Evolutionary conservation across 2,113 vertebrate species (phyloP).

Genomic region (Turdus rufiventris): DNA sequence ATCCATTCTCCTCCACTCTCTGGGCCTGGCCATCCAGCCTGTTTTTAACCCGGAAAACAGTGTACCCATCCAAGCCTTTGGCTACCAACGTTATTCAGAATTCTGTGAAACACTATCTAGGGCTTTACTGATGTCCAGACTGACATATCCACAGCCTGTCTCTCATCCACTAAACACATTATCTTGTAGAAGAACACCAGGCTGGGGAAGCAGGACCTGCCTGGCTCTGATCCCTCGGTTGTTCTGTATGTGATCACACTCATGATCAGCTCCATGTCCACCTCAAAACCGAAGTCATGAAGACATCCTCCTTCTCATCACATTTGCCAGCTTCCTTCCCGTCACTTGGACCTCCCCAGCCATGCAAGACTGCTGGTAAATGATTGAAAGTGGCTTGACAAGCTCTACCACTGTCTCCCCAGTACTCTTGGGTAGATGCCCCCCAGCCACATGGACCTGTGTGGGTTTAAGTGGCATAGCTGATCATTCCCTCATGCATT

Average conservation of each 20-base stretch:
- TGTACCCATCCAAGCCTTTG: neutral
- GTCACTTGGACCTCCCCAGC: neutral
- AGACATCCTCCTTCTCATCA: neutral
- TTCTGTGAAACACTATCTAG: neutral
- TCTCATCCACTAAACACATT: too few species aligned
- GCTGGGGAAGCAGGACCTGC: neutral
- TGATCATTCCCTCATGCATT: neutral
- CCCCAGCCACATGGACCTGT: neutral
- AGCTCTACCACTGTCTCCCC: rapidly evolving
- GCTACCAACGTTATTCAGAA: neutral
- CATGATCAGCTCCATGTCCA: neutral
- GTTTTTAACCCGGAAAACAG: neutral
- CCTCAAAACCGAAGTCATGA: neutral
- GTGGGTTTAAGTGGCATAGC: neutral
- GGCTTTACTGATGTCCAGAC: neutral
- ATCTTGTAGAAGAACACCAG: neutral
- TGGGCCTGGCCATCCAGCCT: neutral
- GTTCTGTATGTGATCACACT: neutral
- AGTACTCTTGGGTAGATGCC: neutral
- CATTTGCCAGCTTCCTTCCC: neutral
- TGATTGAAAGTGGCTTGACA: neutral
- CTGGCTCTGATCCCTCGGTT: neutral
- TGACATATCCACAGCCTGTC: neutral
- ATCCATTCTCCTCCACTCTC: neutral
- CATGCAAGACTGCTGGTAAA: neutral